A percentile compares a stretch with the other conserved stretches of the same genome.
Evolutionary conservation across 2,113 vertebrate species (phyloP).

Genomic region (Castor canadensis): DNA sequence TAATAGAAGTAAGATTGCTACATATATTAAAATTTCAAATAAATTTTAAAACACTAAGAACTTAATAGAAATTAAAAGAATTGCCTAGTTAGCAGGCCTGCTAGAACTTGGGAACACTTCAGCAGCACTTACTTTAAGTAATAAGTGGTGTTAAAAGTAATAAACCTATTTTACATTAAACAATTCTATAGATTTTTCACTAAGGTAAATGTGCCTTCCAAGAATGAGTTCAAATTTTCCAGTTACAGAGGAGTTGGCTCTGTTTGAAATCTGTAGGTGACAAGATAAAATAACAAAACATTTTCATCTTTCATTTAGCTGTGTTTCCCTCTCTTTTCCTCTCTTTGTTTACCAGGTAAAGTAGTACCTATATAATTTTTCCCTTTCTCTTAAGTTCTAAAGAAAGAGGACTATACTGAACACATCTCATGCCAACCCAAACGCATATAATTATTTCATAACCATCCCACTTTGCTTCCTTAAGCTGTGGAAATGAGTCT

Average conservation of each 20-base stretch:
- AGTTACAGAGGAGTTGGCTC: background rate
- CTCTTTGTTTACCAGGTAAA: background rate
- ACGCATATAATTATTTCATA: background rate
- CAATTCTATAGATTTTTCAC: background rate
- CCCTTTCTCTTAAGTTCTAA: background rate
- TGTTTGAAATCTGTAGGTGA: background rate
- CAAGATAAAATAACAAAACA: background rate
- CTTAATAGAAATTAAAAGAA: conserved; percentile 3
- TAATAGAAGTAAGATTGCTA: conserved; percentile 38
- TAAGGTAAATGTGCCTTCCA: background rate
- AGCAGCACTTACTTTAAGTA: background rate
- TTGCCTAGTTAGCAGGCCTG: background rate
- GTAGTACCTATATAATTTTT: background rate
- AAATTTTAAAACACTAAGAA: background rate
- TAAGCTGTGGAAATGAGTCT: background rate
- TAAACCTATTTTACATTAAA: background rate
- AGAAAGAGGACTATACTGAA: background rate
- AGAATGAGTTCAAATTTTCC: background rate
- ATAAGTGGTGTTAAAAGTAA: background rate
- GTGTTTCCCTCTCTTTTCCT: background rate
- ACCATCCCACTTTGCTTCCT: background rate
- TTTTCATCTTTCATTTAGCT: background rate
- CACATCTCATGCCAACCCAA: background rate
- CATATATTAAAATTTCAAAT: background rate
- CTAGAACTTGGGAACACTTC: background rate